Conservation (phyloP, 2,888 invertebrate genomes). For the Synanthedon vespiformis region DNA sequence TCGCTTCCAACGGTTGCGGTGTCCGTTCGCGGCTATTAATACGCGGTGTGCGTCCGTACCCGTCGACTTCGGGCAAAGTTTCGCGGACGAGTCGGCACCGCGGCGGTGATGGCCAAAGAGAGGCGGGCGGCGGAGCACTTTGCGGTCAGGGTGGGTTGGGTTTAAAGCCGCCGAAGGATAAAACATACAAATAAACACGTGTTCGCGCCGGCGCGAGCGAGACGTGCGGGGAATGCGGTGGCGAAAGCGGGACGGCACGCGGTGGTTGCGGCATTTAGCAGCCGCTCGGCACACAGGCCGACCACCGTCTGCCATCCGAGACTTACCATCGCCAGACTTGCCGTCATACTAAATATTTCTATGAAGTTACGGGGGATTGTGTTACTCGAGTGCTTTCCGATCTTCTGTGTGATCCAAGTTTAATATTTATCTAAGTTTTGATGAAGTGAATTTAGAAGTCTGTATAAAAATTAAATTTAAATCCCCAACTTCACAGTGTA, state of each 20-base stretch:
- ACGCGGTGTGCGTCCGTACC: conserved; percentile 65
- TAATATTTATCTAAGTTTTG: neutral
- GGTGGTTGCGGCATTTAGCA: conserved; percentile 65
- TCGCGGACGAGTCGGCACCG: conserved; percentile 60
- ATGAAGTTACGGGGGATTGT: neutral
- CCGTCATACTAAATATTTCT: conserved; percentile 1
- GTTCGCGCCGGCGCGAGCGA: conserved; percentile 74
- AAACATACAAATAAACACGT: conserved; percentile 73
- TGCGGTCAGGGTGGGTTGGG: conserved; percentile 78
- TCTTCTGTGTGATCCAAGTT: neutral
- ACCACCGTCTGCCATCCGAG: conserved; percentile 6
- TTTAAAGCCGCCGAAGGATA: conserved; percentile 76
- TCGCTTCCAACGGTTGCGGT: conserved; percentile 47
- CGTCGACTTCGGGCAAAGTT: conserved; percentile 69
- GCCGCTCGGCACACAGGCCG: conserved; percentile 37
- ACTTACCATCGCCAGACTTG: conserved; percentile 11
- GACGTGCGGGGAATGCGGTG: conserved; percentile 35
- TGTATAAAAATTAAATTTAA: too few species aligned
- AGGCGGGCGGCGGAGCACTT: conserved; percentile 71
- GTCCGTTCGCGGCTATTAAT: conserved; percentile 63
- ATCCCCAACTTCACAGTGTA: too few species aligned
- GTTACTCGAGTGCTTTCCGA: neutral
- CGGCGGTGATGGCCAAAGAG: conserved; percentile 66
- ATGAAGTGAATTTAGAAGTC: too few species aligned
- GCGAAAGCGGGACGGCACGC: conserved; percentile 55